Evolutionary conservation across 2,113 vertebrate species (phyloP).

Genomic region (Castor canadensis): DNA sequence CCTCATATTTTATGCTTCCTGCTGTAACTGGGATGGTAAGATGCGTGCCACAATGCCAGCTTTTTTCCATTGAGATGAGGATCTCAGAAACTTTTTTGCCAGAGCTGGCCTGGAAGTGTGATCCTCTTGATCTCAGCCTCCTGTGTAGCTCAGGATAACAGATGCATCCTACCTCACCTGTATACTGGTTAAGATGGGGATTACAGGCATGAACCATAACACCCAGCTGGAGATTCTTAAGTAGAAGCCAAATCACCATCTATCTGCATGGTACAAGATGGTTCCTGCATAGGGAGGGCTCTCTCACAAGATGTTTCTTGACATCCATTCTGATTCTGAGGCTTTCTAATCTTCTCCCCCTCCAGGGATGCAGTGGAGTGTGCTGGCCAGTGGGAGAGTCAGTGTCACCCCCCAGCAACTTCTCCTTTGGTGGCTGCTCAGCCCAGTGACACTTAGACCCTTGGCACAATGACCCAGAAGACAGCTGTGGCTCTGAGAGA

Average conservation of each 20-base stretch:
- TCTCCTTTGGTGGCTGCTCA: conserved; percentile 73
- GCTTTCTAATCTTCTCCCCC: conserved; percentile 69
- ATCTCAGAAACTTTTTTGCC: too few relatives aligned
- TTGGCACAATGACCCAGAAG: conserved; percentile 66
- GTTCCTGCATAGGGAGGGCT: background rate
- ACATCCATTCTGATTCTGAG: conserved; percentile 38
- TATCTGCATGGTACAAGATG: background rate
- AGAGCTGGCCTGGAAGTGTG: too few relatives aligned
- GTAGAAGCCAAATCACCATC: background rate
- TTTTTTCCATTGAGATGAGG: too few relatives aligned
- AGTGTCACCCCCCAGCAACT: conserved; percentile 62
- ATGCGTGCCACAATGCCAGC: too few relatives aligned
- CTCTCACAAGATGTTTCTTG: background rate
- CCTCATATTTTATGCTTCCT: too few relatives aligned
- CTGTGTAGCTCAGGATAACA: too few relatives aligned
- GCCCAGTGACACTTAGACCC: conserved; percentile 66
- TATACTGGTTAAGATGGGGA: too few relatives aligned
- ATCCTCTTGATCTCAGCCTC: too few relatives aligned
- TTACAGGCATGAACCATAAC: too few relatives aligned
- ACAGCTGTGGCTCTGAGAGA: conserved; percentile 57
- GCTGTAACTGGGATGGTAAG: too few relatives aligned
- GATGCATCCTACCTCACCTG: too few relatives aligned
- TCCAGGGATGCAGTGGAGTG: conserved; percentile 77
- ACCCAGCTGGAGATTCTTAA: too few relatives aligned
- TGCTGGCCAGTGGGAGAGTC: conserved; percentile 76